Conservation (phyloP, 1,140 invertebrate genomes). For the Sycophila sp. region DNA sequence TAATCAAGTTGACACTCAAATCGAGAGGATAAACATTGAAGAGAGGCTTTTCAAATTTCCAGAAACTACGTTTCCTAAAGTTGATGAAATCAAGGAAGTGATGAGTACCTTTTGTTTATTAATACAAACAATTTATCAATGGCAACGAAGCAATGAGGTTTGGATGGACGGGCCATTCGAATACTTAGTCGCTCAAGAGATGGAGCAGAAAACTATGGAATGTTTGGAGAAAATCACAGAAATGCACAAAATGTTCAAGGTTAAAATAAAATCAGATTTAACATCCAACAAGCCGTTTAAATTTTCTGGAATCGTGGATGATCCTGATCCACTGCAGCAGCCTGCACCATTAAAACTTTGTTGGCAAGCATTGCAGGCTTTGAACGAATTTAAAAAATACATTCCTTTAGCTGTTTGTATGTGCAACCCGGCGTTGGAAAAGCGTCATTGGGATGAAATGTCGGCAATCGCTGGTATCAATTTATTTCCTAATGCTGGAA, state of each 20-base stretch:
- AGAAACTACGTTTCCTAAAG: conserved; percentile 72
- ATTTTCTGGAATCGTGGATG: conserved; percentile 66
- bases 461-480: conserved; percentile 72
- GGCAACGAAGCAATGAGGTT: conserved; percentile 72
- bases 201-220: conserved; percentile 65
- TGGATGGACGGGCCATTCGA: conserved; percentile 78
- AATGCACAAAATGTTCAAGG: conserved; percentile 71
- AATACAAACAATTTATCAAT: conserved; percentile 67
- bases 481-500: conserved; percentile 74
- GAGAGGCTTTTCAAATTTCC: conserved; percentile 77
- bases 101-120: conserved; percentile 61
- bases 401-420: conserved; percentile 73
- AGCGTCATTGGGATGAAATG: conserved; percentile 79
- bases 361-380: conserved; percentile 66
- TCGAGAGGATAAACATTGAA: conserved; percentile 74
- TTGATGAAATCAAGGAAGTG: conserved; percentile 67
- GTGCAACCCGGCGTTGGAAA: conserved; percentile 75
- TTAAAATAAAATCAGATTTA: conserved; percentile 69
- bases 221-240: conserved; percentile 66
- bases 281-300: conserved; percentile 61
- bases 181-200: conserved; percentile 67
- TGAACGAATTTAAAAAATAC: conserved; percentile 72
- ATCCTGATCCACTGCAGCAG: conserved; percentile 69
- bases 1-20: conserved; percentile 65
- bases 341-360: conserved; percentile 71